These are phyloP conservation scores for Phalangium opilio DNA, from an alignment of 2,888 invertebrate genomes.

Conservation along the genomic window DNA sequence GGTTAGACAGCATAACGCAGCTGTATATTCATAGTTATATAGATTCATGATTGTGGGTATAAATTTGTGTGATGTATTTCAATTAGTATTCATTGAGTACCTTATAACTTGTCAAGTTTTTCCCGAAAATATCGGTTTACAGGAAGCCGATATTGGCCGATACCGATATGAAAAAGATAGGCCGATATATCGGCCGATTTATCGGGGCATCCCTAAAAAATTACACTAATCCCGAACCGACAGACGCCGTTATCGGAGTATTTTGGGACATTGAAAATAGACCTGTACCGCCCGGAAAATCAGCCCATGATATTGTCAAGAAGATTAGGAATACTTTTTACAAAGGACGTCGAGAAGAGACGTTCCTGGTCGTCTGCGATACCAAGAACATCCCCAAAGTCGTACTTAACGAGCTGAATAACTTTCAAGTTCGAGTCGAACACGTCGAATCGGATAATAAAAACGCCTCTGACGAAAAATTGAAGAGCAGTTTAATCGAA, in stretches of 20 bases:
- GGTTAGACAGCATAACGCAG: too few relatives aligned
- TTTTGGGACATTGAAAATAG: slow-evolving; percentile 92
- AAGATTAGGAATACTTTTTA: slow-evolving; percentile 40
- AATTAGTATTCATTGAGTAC: too few relatives aligned
- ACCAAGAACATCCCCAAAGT: slow-evolving; percentile 58
- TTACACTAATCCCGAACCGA: too few relatives aligned
- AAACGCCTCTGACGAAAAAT: slow-evolving; percentile 69
- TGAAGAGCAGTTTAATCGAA: slow-evolving; percentile 55
- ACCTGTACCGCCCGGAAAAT: slow-evolving; percentile 64
- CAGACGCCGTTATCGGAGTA: slow-evolving; percentile 45
- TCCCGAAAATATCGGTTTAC: too few relatives aligned
- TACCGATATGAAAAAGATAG: too few relatives aligned
- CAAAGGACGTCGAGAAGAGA: slow-evolving; percentile 61
- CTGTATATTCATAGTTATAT: too few relatives aligned
- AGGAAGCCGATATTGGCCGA: too few relatives aligned
- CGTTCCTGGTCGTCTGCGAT: slow-evolving; percentile 79
- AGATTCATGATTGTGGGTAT: too few relatives aligned
- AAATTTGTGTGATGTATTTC: too few relatives aligned
- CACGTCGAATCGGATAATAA: slow-evolving; percentile 59
- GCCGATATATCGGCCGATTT: too few relatives aligned
- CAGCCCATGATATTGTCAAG: slow-evolving; percentile 56
- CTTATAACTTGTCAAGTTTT: too few relatives aligned
- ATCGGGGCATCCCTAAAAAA: too few relatives aligned
- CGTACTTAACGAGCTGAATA: slow-evolving; percentile 63
- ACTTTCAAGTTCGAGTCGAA: slow-evolving; percentile 68